These are phyloP conservation scores for Sciurus vulgaris DNA, from an alignment of 2,797 vertebrate genomes.

Conservation along the genomic window DNA sequence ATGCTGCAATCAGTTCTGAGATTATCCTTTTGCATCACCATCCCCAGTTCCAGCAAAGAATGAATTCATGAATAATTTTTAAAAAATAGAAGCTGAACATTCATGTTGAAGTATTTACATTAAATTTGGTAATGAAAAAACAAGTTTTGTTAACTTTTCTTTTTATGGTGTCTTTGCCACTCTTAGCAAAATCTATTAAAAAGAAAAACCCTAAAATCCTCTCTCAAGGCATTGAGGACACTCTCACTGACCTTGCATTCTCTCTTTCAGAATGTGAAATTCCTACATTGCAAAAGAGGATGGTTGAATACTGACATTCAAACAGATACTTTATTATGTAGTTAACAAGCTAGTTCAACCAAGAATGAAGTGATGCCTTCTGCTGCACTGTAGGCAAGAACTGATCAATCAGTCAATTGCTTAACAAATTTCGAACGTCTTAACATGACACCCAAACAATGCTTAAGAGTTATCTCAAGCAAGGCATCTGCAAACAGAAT, in stretches of 20 bases:
- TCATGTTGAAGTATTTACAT: slow-evolving; percentile 73
- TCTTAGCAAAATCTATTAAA: slow-evolving; percentile 73
- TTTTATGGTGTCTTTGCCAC: slow-evolving; percentile 75
- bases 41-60: neutral
- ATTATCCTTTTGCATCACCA: slow-evolving; percentile 55
- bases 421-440: neutral
- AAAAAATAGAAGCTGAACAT: slow-evolving; percentile 44
- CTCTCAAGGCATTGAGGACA: slow-evolving; percentile 52
- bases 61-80: slow-evolving; percentile 62
- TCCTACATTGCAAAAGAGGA: slow-evolving; percentile 16
- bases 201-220: slow-evolving; percentile 67
- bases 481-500: neutral
- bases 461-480: neutral
- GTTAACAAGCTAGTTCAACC: slow-evolving; percentile 15
- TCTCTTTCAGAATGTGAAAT: slow-evolving; percentile 44
- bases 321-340: neutral
- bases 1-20: slow-evolving; percentile 47
- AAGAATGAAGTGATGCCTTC: neutral
- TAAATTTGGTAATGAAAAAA: slow-evolving; percentile 71
- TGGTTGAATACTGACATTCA: slow-evolving; percentile 11
- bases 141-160: slow-evolving; percentile 71
- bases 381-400: neutral
- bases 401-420: neutral
- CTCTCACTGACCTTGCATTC: slow-evolving; percentile 63
- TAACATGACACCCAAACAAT: neutral